These are phyloP conservation scores for Chloroceryle aenea DNA, from an alignment of 2,113 vertebrate genomes.

Conservation along the genomic window DNA sequence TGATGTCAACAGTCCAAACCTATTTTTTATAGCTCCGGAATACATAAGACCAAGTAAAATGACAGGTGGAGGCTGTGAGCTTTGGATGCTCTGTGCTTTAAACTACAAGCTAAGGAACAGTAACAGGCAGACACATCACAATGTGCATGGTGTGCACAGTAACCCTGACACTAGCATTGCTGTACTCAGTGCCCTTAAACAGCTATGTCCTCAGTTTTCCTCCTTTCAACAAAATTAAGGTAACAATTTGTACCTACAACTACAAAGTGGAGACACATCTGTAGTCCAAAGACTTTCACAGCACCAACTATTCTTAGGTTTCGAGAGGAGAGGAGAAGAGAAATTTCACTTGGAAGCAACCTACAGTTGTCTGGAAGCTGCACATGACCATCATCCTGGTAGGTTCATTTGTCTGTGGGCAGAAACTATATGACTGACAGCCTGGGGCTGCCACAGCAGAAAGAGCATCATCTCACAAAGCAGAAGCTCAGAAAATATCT, in stretches of 20 bases:
- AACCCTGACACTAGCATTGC: background rate
- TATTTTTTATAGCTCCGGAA: background rate
- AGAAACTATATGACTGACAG: background rate
- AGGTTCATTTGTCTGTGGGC: background rate
- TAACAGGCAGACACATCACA: background rate
- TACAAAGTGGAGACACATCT: background rate
- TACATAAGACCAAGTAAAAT: background rate
- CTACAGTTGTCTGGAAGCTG: background rate
- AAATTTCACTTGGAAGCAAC: background rate
- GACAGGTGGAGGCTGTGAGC: background rate
- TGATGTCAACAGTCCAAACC: background rate
- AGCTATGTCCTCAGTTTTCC: background rate
- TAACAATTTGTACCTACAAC: background rate
- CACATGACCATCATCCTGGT: fast-evolving
- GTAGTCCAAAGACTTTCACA: background rate
- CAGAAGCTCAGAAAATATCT: background rate
- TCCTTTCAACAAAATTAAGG: background rate
- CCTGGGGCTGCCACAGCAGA: background rate
- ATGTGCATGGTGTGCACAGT: background rate
- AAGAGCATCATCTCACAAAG: background rate
- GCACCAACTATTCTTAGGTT: background rate
- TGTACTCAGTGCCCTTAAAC: background rate
- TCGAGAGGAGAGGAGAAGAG: background rate
- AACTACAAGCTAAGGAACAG: background rate
- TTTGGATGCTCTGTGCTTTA: background rate